A percentile compares a stretch with the other conserved stretches of the same genome.
These are phyloP conservation scores for Ceriagrion tenellum DNA, from an alignment of 2,888 invertebrate genomes.

Conservation along the genomic window DNA sequence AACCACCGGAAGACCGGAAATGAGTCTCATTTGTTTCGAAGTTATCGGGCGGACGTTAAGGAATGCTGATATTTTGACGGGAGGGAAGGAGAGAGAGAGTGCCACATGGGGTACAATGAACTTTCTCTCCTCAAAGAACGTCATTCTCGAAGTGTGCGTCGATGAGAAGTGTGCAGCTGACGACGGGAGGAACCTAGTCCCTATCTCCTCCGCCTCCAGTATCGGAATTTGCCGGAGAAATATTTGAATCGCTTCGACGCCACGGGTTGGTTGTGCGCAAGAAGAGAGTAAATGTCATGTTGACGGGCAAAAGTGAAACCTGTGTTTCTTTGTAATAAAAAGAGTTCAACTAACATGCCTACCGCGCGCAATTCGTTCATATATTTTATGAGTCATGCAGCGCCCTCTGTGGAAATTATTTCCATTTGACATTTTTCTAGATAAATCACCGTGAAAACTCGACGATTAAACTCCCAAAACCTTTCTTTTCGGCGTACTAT, in stretches of 20 bases:
- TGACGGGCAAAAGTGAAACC: no score
- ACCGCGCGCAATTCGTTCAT: no score
- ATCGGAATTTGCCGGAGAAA: neutral
- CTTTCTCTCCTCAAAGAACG: neutral
- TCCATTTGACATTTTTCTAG: no score
- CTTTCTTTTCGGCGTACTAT: no score
- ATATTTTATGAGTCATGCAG: no score
- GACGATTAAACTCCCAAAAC: no score
- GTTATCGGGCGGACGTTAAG: slow-evolving; percentile 25
- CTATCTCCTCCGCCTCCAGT: neutral
- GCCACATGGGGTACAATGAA: neutral
- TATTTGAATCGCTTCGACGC: neutral
- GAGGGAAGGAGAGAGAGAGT: neutral
- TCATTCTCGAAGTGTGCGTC: neutral
- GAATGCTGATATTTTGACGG: neutral
- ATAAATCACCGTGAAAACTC: no score
- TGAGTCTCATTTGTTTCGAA: slow-evolving; percentile 16
- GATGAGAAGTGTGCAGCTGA: neutral
- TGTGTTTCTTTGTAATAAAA: no score
- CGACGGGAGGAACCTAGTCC: neutral
- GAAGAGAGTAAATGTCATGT: no score
- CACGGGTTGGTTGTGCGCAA: neutral
- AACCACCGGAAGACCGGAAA: slow-evolving; percentile 27
- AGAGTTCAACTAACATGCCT: no score
- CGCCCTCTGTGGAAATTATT: no score